Evolutionary conservation across 2,797 vertebrate genomes (phyloP).

Genomic region (Lutjanus campechanus): DNA sequence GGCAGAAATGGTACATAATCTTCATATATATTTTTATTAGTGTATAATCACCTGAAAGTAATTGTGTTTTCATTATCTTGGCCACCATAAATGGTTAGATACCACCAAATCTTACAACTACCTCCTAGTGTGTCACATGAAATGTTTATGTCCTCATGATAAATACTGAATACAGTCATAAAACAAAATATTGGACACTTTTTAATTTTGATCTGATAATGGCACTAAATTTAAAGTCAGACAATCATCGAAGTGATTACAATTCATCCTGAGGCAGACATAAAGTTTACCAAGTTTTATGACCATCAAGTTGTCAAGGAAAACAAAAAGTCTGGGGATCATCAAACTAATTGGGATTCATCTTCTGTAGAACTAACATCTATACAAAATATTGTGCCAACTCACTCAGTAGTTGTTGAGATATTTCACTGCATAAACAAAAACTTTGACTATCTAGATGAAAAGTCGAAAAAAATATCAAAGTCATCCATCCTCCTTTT

Average conservation of each 20-base stretch:
- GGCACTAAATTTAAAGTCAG: no score
- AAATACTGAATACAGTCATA: not conserved
- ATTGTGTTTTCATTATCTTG: no score
- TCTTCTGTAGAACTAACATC: not conserved
- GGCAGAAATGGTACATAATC: no score
- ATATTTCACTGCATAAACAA: no score
- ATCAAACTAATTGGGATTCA: not conserved
- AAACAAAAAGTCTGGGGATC: not conserved
- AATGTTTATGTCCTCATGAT: not conserved
- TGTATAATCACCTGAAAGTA: no score
- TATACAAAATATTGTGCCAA: not conserved
- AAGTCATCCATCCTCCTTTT: not conserved
- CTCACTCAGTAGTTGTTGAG: not conserved
- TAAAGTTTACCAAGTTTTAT: not conserved
- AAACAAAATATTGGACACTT: not conserved
- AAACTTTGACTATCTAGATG: not conserved
- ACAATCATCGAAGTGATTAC: no score
- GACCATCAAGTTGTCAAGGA: no score
- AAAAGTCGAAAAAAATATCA: not conserved
- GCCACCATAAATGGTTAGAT: no score
- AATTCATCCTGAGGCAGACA: no score
- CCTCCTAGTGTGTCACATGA: not conserved
- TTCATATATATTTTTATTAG: no score
- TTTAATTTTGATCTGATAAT: not conserved
- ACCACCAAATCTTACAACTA: no score